Evolutionary conservation across 2,888 invertebrate genomes (phyloP), one percentile per base, ranked within the genome.

Genomic region (Autographa pulchrina): DNA sequence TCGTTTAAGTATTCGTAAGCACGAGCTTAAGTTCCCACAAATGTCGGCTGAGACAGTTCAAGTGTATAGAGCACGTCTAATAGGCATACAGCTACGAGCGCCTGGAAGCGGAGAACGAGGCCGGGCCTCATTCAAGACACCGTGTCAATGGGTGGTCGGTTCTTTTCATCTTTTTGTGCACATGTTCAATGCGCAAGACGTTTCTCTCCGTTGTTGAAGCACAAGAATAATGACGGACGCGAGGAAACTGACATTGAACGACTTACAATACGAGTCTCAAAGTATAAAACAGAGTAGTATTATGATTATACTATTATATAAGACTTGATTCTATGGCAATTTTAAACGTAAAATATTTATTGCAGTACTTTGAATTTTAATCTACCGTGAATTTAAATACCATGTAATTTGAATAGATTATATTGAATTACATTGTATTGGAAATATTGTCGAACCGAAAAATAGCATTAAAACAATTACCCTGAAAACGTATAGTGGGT

Each of bases 101-200:
- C 84, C 88, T 91, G 90, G 90, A 93, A 92, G 89, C 89, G 85
- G 80, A 88, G 89, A 93, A 92, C 89, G 93, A 93, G 94, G 93
- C 90, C 93, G 90, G 78, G 86, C 83, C 90, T 89, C 90, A 91
- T 94, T 93, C 92, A 92, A 89, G 86, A 89, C 90, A 89, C 89
- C 88, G 86, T 90, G 91, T 93, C 93, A 92, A 92, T 93, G 93
- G 89, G 88, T 81, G 87, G 90, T 82, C 83, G 88, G 86, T 82
- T 87, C 93, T 93, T 92, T 93, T 92, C 90, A 93, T 89, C 88
- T 89, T 88, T 89, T 83, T 90, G 85, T 88, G 85, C 86, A 86
- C 83, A 86, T 86, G 84, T 86, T 88, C 85, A 84, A 85, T 82
- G 84, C 86, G 85, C 87, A 86, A 88, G 85, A 87, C 86, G 85